These are phyloP conservation scores for Ameiurus melas DNA, from an alignment of 2,113 vertebrate species.

Conservation along the genomic window DNA sequence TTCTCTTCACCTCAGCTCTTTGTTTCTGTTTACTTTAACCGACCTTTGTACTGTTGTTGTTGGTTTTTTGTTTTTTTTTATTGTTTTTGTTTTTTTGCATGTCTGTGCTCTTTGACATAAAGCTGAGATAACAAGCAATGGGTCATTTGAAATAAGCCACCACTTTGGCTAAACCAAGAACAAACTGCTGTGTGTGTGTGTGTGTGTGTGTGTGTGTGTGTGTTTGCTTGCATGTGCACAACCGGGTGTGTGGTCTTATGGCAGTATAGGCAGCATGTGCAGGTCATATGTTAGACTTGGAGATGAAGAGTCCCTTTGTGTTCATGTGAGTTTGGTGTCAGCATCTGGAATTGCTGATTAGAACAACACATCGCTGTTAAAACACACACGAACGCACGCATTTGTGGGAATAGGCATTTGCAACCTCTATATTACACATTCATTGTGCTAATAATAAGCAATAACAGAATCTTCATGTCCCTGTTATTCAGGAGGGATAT, in stretches of 20 bases:
- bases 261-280: constrained; percentile 63
- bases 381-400: not conserved
- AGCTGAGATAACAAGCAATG: constrained; percentile 17
- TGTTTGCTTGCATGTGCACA: not conserved
- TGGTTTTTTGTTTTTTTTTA: no score
- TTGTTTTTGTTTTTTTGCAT: not conserved
- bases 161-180: not conserved
- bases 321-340: constrained; percentile 50
- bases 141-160: not conserved
- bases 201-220: not conserved
- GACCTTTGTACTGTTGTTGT: not conserved
- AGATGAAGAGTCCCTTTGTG: constrained; percentile 67
- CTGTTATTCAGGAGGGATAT: no score
- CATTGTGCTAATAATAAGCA: not conserved
- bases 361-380: constrained; percentile 44
- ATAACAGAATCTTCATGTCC: not conserved
- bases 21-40: not conserved
- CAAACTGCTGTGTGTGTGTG: not conserved
- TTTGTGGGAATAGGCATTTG: not conserved
- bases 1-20: not conserved
- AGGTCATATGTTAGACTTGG: constrained; percentile 58
- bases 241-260: constrained; percentile 57
- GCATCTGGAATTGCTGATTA: constrained; percentile 59
- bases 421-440: not conserved
- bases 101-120: not conserved